Conservation (phyloP, 2,888 invertebrate species). For the Pachliopta kotzebuea region DNA sequence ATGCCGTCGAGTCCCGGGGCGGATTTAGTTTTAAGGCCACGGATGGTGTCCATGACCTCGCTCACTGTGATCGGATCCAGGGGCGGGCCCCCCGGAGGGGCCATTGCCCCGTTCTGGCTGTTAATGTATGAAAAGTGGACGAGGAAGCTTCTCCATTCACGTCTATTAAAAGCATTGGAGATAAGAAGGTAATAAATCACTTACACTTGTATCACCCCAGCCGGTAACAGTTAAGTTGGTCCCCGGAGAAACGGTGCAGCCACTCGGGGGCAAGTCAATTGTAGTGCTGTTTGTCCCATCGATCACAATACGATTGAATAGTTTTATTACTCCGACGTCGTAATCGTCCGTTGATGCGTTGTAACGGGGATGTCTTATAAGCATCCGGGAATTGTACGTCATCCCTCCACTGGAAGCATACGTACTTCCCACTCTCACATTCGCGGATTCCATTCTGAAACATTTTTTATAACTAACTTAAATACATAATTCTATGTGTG, state of each 20-base stretch:
- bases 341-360: conserved; percentile 57
- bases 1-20: no score
- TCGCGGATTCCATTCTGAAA: conserved; percentile 48
- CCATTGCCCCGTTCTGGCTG: no score
- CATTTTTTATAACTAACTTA: conserved; percentile 4
- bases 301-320: conserved; percentile 50
- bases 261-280: conserved; percentile 40
- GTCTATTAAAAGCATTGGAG: no score
- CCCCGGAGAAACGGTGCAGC: conserved; percentile 42
- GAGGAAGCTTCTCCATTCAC: no score
- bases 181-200: conserved; percentile 28
- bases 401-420: conserved; percentile 56
- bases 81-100: no score
- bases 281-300: conserved; percentile 48
- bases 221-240: conserved; percentile 53
- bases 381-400: conserved; percentile 50
- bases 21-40: no score
- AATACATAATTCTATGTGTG: no score
- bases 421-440: conserved; percentile 64
- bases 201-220: conserved; percentile 66
- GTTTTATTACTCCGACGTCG: conserved; percentile 64
- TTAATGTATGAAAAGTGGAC: no score
- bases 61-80: no score
- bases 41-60: no score
- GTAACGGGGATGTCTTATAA: conserved; percentile 59